phyloP scores from a whole-genome alignment of 2,888 invertebrate species.

The Caenorhabditis angaria region DNA sequence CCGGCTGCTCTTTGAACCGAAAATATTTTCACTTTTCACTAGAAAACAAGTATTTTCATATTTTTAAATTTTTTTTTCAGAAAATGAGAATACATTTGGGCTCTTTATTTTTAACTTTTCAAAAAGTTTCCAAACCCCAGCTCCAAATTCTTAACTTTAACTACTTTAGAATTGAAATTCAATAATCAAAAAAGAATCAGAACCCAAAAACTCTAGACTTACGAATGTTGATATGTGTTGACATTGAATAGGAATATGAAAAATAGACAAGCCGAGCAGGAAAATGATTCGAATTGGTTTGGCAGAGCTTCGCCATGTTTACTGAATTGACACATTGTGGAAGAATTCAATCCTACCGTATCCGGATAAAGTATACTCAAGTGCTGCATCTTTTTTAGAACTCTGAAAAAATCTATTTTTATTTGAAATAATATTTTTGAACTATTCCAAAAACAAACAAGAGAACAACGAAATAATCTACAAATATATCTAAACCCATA shows the following conservation, averaged over 20 bases:
- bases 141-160: background rate
- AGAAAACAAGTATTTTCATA: background rate
- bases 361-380: background rate
- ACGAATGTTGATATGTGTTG: slow-evolving; percentile 7
- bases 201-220: slow-evolving; percentile 14
- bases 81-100: too few relatives aligned
- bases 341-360: background rate
- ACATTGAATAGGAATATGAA: slow-evolving; percentile 44
- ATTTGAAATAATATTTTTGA: too few relatives aligned
- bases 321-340: slow-evolving; percentile 44
- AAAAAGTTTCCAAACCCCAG: too few relatives aligned
- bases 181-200: background rate
- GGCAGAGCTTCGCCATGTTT: slow-evolving; percentile 38
- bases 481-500: background rate
- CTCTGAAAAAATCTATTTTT: too few relatives aligned
- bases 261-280: slow-evolving; percentile 52
- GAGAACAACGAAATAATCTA: background rate
- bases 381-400: background rate
- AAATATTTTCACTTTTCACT: too few relatives aligned
- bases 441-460: too few relatives aligned
- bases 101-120: too few relatives aligned
- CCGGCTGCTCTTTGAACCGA: background rate
- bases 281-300: slow-evolving; percentile 41
- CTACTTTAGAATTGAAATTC: background rate
- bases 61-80: too few relatives aligned